Percentiles rank a stretch among this genome's conserved stretches.
These are phyloP conservation scores for Mastacembelus armatus DNA, from an alignment of 2,797 vertebrate genomes.

Conservation along the genomic window DNA sequence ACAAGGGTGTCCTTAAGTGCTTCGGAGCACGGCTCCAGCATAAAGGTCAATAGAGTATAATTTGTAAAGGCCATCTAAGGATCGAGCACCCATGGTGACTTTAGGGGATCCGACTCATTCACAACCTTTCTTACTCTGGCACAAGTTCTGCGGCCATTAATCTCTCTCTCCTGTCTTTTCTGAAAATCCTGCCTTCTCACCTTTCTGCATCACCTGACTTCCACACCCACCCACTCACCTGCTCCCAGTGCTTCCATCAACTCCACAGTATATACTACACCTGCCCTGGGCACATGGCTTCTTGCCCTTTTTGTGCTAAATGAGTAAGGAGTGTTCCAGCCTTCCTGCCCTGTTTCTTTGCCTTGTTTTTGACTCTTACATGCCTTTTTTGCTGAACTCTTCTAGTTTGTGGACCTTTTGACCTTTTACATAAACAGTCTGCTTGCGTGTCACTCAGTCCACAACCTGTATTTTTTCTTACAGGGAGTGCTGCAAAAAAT, in stretches of 20 bases:
- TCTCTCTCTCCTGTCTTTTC: neutral
- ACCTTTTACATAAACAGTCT: neutral
- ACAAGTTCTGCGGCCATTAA: conserved; percentile 13
- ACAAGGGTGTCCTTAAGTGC: neutral
- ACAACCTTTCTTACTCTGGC: conserved; percentile 3
- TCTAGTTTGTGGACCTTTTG: conserved; percentile 1
- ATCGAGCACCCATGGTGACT: too few species aligned
- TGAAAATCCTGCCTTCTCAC: neutral
- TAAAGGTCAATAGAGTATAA: conserved; percentile 36
- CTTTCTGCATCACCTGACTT: conserved; percentile 20
- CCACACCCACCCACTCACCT: conserved; percentile 2
- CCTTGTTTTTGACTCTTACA: neutral
- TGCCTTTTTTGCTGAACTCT: conserved; percentile 7
- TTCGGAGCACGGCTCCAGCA: neutral
- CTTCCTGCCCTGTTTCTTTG: neutral
- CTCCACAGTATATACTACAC: neutral
- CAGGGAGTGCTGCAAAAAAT: neutral
- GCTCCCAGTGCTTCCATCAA: conserved; percentile 7
- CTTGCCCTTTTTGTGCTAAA: conserved; percentile 11
- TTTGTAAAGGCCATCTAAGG: conserved; percentile 29
- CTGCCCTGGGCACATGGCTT: neutral
- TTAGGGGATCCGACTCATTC: conserved; percentile 9
- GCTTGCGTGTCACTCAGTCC: neutral
- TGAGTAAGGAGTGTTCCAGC: neutral
- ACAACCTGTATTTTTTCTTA: neutral